Base-by-base conservation (phyloP, 2,797 vertebrate species). In the Hybognathus amarus region DNA sequence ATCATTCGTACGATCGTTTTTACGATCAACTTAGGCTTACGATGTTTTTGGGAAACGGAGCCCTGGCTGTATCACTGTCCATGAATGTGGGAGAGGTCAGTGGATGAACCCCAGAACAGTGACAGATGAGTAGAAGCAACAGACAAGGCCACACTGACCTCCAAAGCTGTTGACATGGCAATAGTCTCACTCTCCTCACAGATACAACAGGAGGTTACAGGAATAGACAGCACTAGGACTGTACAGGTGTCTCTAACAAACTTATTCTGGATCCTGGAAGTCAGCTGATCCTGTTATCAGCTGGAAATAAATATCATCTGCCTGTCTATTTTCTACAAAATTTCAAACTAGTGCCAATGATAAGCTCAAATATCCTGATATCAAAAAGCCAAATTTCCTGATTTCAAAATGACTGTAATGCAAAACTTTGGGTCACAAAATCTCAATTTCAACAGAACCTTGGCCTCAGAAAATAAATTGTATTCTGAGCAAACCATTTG, bases 101-200 rank as follows among this genome's bases (percentile, higher is more conserved):
- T 9, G 59, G 42, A 82, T 64, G 38, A 74, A 42, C 30, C 69
- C 68, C 18, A 61, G 52, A 42, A 70, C 17, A 47, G 40, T 81
- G 50, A 40, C 59, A 66, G 24, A 66, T 27, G 27, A 67, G 27
- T 59, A 40, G 52, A 74, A n/a, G 33, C 27, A 30, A 68, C 15
- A 71, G 54, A 45, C 24, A 38, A 82, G 56, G 56, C 56, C 56
- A 64, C 42, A 64, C 27, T 74, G 80, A 82, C 56, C 69, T 82
- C 69, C n/a, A 75, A 59, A 82, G 20, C 52, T 77, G 52, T 68
- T 45, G 36, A 81, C 52, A 56, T 77, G 42, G 42, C 38, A 76
- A 54, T 67, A 45, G 40, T 52, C 54, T 45, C 2, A 8, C 42
- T 74, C 40, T 74, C 2, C 24, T 10, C 1, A 22, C 33, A 64